Percentiles rank a stretch among this genome's conserved stretches.
phyloP scores from a whole-genome alignment of 2,113 vertebrate genomes.

The Macroglossus sobrinus region DNA sequence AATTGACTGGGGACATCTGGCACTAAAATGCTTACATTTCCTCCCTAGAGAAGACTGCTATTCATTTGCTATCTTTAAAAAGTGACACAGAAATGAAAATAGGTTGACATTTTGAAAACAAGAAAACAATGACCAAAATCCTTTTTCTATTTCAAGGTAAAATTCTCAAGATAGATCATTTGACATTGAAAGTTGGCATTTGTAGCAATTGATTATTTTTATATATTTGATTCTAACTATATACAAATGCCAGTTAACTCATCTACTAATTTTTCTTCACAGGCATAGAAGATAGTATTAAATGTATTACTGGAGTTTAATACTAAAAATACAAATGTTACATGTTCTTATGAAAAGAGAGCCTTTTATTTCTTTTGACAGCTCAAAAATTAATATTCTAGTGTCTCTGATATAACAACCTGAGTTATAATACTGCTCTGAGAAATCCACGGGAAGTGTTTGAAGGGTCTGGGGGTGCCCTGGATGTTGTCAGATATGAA shows the following conservation, averaged over 20 bases:
- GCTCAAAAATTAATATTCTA: not conserved
- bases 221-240: not conserved
- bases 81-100: conserved; percentile 17
- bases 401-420: not conserved
- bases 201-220: not conserved
- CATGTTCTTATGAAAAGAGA: not conserved
- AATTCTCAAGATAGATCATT: not conserved
- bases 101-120: conserved; percentile 31
- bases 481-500: not conserved
- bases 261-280: not conserved
- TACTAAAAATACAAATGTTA: not conserved
- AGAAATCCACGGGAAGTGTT: not conserved
- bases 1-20: conserved; percentile 27
- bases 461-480: not conserved
- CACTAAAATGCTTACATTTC: not conserved
- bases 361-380: not conserved
- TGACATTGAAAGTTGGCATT: not conserved
- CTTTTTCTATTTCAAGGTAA: conserved; percentile 19
- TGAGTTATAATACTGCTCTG: not conserved
- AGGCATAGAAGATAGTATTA: not conserved
- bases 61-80: conserved; percentile 28
- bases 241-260: not conserved
- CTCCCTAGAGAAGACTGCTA: not conserved
- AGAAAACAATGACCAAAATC: not conserved
- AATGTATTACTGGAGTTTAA: not conserved